These are phyloP conservation scores for Dysidea cf. avara DNA, from an alignment of 37 sponge, comb jelly and placozoan genomes.

Conservation along the genomic window DNA sequence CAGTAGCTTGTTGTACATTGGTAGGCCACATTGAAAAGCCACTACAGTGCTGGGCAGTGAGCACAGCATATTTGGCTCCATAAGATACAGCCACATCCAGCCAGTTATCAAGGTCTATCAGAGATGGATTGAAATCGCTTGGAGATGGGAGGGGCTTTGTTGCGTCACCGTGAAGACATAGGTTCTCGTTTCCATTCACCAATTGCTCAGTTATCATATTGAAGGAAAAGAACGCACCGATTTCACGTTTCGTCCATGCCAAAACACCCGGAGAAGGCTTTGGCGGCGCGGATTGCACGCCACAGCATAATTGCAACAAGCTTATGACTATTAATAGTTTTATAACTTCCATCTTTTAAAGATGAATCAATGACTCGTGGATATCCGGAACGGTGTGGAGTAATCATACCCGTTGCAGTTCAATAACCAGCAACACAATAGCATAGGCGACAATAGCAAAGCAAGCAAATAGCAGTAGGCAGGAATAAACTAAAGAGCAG, in stretches of 20 bases:
- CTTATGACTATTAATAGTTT: too few species aligned
- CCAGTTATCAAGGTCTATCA: conserved; percentile 42
- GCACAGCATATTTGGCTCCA: conserved; percentile 58
- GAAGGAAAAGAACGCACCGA: conserved; percentile 53
- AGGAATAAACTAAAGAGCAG: too few species aligned
- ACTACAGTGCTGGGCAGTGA: conserved; percentile 63
- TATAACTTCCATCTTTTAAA: too few species aligned
- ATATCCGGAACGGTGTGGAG: too few species aligned
- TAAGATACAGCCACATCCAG: conserved; percentile 7
- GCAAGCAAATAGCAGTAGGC: too few species aligned
- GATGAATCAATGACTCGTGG: too few species aligned
- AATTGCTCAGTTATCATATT: conserved; percentile 50
- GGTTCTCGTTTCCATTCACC: conserved; percentile 4
- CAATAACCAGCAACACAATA: too few species aligned
- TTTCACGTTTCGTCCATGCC: conserved; percentile 44
- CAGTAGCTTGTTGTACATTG: conserved; percentile 32
- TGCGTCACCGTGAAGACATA: conserved; percentile 40
- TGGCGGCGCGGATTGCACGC: too few species aligned
- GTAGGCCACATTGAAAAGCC: conserved; percentile 73
- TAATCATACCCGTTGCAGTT: too few species aligned
- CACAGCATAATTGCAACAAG: too few species aligned
- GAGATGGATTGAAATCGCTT: conserved; percentile 30
- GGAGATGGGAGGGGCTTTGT: conserved; percentile 19
- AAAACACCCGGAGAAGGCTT: conserved; percentile 34
- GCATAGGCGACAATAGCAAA: too few species aligned